phyloP scores from a whole-genome alignment of 2,113 vertebrate species.

The Etheostoma spectabile region DNA sequence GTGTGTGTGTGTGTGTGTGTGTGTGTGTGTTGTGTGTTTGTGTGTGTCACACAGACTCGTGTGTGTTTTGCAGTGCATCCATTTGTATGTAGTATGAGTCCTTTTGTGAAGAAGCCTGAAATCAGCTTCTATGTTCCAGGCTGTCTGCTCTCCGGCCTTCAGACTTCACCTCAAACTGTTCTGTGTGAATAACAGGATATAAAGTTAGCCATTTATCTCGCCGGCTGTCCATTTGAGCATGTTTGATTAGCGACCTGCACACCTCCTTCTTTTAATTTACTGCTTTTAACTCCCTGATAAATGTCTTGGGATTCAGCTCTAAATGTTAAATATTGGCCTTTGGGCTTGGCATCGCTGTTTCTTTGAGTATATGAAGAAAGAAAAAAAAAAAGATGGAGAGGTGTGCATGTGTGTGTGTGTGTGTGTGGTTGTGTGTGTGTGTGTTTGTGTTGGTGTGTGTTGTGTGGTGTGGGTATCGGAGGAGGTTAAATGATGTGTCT shows the following conservation, averaged over 20 bases:
- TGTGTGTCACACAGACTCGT: too few species aligned
- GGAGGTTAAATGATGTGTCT: constrained; percentile 59
- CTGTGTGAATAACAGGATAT: constrained; percentile 48
- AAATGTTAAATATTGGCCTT: constrained; percentile 49
- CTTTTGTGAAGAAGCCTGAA: constrained; percentile 33
- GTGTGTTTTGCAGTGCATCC: constrained; percentile 30
- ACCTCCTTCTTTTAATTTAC: constrained; percentile 39
- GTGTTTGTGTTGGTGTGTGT: background rate
- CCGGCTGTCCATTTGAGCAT: constrained; percentile 19
- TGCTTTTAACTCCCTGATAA: constrained; percentile 43
- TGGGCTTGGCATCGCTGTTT: constrained; percentile 26
- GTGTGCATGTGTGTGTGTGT: background rate
- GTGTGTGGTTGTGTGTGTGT: background rate
- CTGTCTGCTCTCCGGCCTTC: constrained; percentile 43
- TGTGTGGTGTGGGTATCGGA: constrained; percentile 8
- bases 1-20: background rate
- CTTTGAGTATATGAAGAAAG: background rate
- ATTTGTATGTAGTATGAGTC: constrained; percentile 3
- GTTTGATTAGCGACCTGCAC: constrained; percentile 51
- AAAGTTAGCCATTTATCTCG: constrained; percentile 52
- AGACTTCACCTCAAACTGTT: constrained; percentile 49
- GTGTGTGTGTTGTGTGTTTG: background rate
- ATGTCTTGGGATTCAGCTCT: constrained; percentile 25
- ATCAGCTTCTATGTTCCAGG: constrained; percentile 38
- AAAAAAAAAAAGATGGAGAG: constrained; percentile 13